Conservation (phyloP, 2,797 vertebrate genomes). For the Rhinichthys osculus region DNA sequence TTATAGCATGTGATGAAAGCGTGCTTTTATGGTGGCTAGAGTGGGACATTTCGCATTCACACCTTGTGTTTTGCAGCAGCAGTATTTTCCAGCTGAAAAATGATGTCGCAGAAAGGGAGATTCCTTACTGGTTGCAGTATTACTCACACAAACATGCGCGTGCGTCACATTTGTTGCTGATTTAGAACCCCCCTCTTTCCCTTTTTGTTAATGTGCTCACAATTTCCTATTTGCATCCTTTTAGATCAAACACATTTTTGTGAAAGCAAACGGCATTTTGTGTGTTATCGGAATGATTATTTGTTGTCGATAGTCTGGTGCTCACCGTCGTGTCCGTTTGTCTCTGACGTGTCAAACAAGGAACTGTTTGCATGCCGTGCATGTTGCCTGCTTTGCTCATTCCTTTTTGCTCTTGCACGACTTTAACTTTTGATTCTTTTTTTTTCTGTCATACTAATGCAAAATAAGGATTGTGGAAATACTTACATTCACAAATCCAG, state of each 20-base stretch:
- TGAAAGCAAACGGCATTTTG: not conserved
- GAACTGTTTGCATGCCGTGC: conserved; percentile 28
- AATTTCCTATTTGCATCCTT: conserved; percentile 27
- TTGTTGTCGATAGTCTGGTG: not conserved
- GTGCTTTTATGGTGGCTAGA: conserved; percentile 41
- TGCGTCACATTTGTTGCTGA: conserved; percentile 62
- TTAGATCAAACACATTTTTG: not conserved
- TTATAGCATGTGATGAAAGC: conserved; percentile 39
- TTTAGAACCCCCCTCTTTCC: conserved; percentile 43
- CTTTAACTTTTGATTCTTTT: not conserved
- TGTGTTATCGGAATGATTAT: not conserved
- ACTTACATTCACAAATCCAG: not conserved
- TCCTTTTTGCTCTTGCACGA: conserved; percentile 20
- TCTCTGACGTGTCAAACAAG: not conserved
- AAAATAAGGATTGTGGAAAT: not conserved
- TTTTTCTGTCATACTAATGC: conserved; percentile 3
- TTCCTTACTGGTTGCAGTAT: conserved; percentile 76
- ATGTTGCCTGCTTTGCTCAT: conserved; percentile 30
- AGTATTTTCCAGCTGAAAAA: conserved; percentile 54
- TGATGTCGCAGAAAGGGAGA: conserved; percentile 69
- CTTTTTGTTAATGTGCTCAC: conserved; percentile 20
- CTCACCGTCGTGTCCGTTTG: not conserved
- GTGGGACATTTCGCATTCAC: conserved; percentile 51
- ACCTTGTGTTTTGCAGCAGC: conserved; percentile 47
- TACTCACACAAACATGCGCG: conserved; percentile 69